These are phyloP conservation scores for Pantherophis alleghaniensis DNA, from an alignment of 2,797 vertebrate genomes.

Conservation along the genomic window DNA sequence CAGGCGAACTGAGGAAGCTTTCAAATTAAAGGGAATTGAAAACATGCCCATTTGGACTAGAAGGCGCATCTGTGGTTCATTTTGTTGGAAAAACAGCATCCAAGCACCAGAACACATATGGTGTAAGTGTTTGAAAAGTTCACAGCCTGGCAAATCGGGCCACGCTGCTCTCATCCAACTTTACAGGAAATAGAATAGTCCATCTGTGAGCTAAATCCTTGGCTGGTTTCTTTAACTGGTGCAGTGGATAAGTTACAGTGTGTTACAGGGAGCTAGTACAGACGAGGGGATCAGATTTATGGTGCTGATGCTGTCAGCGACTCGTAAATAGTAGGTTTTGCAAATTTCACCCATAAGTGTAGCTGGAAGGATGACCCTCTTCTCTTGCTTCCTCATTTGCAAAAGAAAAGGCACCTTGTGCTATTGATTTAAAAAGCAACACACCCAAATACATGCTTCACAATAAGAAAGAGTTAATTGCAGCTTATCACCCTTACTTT, in stretches of 20 bases:
- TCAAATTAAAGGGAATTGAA: slow-evolving; percentile 48
- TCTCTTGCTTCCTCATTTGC: slow-evolving; percentile 24
- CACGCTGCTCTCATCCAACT: neutral
- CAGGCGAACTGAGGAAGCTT: slow-evolving; percentile 1
- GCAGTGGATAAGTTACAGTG: slow-evolving; percentile 18
- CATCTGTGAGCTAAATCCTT: slow-evolving; percentile 49
- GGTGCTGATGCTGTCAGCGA: slow-evolving; percentile 37
- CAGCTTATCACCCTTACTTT: neutral
- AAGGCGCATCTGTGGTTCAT: slow-evolving; percentile 43
- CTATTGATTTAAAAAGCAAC: neutral
- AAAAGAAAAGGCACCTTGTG: neutral
- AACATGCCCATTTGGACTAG: slow-evolving; percentile 34
- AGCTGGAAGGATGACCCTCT: slow-evolving; percentile 22
- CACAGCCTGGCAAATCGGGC: slow-evolving; percentile 38
- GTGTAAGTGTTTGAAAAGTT: slow-evolving; percentile 40
- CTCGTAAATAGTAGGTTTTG: slow-evolving; percentile 56
- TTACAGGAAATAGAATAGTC: slow-evolving; percentile 12
- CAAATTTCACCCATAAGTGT: slow-evolving; percentile 40
- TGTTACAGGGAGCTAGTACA: slow-evolving; percentile 27
- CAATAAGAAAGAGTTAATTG: slow-evolving; percentile 11
- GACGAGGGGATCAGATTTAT: slow-evolving; percentile 16
- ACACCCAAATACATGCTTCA: neutral
- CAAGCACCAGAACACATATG: slow-evolving; percentile 34
- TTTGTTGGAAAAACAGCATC: slow-evolving; percentile 37
- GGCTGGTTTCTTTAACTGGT: neutral